A percentile compares a stretch with the other conserved stretches of the same genome.
These are phyloP conservation scores for Ctenoplectra terminalis DNA, from an alignment of 1,140 invertebrate species.

Conservation along the genomic window DNA sequence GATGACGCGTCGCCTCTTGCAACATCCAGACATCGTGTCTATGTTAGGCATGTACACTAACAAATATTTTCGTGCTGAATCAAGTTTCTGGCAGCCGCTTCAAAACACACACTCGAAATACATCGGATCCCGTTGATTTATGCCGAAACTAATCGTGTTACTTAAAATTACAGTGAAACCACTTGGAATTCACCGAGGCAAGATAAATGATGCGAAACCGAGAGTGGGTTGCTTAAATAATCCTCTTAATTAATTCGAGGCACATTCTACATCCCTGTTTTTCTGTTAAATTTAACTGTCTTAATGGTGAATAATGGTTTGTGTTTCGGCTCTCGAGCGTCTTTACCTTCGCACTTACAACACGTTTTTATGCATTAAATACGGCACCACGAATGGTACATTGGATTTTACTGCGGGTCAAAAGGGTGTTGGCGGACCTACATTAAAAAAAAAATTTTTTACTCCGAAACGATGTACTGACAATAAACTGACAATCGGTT, in stretches of 20 bases:
- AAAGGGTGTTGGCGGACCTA: too few relatives aligned
- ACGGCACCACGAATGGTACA: not conserved
- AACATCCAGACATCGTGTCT: conserved; percentile 22
- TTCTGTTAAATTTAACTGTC: conserved; percentile 9
- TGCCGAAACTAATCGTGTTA: conserved; percentile 34
- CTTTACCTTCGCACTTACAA: not conserved
- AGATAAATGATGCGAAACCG: conserved; percentile 29
- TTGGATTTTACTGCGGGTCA: not conserved
- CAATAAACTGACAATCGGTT: too few relatives aligned
- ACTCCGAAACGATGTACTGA: too few relatives aligned
- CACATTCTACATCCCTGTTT: not conserved
- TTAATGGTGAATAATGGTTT: not conserved
- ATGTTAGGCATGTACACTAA: conserved; percentile 6
- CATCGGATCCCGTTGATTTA: conserved; percentile 42
- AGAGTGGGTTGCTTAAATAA: conserved; percentile 17
- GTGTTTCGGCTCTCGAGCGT: not conserved
- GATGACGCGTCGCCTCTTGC: not conserved
- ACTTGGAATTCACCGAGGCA: conserved; percentile 4
- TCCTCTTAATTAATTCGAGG: conserved; percentile 20
- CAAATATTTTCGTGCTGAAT: conserved; percentile 35
- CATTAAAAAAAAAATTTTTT: too few relatives aligned
- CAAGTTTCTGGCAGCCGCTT: conserved; percentile 32
- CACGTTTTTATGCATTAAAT: not conserved
- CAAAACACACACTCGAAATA: conserved; percentile 37
- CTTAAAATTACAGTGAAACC: conserved; percentile 30